These are phyloP conservation scores for Agonopterix arenella DNA, from an alignment of 2,888 invertebrate species.

Conservation along the genomic window DNA sequence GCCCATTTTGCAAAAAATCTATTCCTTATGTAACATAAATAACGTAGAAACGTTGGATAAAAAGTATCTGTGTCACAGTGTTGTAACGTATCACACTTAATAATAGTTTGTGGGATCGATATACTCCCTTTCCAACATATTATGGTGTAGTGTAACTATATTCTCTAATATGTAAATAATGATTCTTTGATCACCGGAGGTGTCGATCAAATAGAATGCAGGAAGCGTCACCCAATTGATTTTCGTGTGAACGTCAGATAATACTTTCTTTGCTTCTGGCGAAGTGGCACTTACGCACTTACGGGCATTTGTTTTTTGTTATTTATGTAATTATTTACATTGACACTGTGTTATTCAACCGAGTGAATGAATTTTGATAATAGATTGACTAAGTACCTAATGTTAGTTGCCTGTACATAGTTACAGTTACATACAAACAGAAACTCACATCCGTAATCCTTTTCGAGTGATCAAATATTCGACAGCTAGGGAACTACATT, in stretches of 20 bases:
- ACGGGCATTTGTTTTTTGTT: background rate
- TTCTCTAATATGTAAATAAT: constrained; percentile 49
- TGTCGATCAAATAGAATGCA: constrained; percentile 25
- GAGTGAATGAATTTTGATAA: background rate
- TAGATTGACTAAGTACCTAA: background rate
- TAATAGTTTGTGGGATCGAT: no score
- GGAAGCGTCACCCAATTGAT: constrained; percentile 43
- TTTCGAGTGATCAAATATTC: no score
- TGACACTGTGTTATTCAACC: background rate
- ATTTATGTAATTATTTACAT: background rate
- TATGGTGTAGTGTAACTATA: constrained; percentile 9
- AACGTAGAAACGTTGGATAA: no score
- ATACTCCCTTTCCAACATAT: background rate
- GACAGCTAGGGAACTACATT: no score
- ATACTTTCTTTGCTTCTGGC: constrained; percentile 12
- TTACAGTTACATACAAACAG: no score
- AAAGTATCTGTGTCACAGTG: no score
- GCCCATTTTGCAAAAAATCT: no score
- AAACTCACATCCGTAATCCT: no score
- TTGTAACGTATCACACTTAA: no score
- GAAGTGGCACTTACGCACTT: background rate
- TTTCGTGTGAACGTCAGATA: constrained; percentile 32
- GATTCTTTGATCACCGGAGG: constrained; percentile 50
- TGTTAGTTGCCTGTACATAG: background rate
- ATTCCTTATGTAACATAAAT: no score